Percentiles rank a stretch among this genome's conserved stretches.
Evolutionary conservation across 2,888 invertebrate genomes (phyloP).

Genomic region (Lepidochitona cinerea): DNA sequence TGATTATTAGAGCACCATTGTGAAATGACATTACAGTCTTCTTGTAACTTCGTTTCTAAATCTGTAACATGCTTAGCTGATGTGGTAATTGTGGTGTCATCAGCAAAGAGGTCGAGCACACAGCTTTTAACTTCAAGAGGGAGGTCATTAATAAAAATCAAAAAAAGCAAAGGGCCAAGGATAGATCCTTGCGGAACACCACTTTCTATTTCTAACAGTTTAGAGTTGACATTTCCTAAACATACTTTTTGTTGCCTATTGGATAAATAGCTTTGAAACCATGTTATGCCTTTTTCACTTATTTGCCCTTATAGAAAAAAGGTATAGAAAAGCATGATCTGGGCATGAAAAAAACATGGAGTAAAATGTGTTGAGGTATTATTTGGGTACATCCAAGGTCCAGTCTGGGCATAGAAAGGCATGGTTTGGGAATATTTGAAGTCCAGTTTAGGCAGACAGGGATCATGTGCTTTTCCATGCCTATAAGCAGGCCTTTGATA

Average conservation of each 20-base stretch:
- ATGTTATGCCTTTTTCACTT: neutral
- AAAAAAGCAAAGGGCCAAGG: no score
- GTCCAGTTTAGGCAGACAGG: no score
- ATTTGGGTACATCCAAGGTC: no score
- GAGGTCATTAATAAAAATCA: neutral
- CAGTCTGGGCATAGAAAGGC: no score
- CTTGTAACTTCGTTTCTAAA: neutral
- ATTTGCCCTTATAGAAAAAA: no score
- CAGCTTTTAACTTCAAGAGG: neutral
- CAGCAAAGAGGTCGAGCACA: neutral
- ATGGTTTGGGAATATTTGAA: no score
- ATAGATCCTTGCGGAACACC: neutral
- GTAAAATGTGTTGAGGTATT: no score
- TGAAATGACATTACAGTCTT: no score
- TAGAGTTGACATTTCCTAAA: neutral
- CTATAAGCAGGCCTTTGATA: no score
- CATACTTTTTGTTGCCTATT: neutral
- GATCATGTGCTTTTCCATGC: no score
- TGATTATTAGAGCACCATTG: neutral
- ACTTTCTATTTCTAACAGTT: neutral
- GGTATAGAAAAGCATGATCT: no score
- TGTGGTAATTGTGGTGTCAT: neutral
- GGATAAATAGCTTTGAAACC: neutral
- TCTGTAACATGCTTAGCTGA: neutral
- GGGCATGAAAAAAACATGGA: no score